phyloP scores from a whole-genome alignment of 2,113 vertebrate genomes.

The Crotalus tigris region DNA sequence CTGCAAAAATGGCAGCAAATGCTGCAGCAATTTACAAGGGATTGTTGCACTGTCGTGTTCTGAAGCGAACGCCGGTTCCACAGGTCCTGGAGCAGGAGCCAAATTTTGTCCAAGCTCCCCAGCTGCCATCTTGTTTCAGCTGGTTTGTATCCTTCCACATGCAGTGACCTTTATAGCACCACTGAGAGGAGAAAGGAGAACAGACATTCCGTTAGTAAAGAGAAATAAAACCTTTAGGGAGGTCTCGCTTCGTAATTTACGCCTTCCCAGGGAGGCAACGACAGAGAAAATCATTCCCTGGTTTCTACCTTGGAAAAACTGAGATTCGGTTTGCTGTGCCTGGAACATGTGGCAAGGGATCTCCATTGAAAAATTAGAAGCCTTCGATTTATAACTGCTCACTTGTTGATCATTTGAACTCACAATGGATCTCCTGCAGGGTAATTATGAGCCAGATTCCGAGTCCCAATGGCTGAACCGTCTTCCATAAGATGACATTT shows the following conservation, averaged over 20 bases:
- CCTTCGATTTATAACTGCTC: background rate
- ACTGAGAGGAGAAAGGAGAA: constrained; percentile 66
- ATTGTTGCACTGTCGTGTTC: constrained; percentile 92
- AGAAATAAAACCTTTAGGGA: background rate
- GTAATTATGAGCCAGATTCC: background rate
- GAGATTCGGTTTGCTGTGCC: background rate
- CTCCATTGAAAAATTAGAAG: too few species aligned
- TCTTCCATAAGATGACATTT: background rate
- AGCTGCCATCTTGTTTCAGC: constrained; percentile 89
- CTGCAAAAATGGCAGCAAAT: accelerated
- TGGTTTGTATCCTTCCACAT: constrained; percentile 97
- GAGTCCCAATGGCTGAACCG: too few species aligned
- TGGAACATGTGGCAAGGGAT: background rate
- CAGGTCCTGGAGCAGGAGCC: constrained; percentile 92
- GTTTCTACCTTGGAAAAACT: background rate
- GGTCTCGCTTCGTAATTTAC: too few species aligned
- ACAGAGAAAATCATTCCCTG: background rate
- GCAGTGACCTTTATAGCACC: constrained; percentile 99
- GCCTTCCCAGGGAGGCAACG: background rate
- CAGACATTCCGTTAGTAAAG: background rate
- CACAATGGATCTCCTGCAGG: too few species aligned
- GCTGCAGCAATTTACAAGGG: constrained; percentile 76
- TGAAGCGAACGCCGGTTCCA: constrained; percentile 88
- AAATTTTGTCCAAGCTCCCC: constrained; percentile 91
- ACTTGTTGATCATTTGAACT: background rate